Percentiles rank a stretch among this genome's conserved stretches.
Conservation (phyloP, 2,797 vertebrate genomes). For the Tamandua tetradactyla region DNA sequence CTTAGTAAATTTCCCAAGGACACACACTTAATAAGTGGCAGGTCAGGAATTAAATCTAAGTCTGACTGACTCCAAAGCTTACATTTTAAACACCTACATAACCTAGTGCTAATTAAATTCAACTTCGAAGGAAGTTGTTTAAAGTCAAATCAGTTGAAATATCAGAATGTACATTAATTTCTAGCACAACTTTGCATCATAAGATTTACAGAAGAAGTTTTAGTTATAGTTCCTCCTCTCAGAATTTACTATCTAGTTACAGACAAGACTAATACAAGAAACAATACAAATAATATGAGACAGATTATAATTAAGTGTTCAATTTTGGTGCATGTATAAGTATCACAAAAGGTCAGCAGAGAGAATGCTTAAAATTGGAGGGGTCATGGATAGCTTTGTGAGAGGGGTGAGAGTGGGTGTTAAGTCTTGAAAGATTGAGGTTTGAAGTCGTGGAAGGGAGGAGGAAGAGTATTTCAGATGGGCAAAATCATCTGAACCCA, state of each 20-base stretch:
- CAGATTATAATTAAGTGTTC: constrained; percentile 32
- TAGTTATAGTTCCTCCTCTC: background rate
- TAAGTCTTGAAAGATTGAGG: constrained; percentile 6
- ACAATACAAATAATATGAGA: constrained; percentile 23
- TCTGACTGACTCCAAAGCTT: constrained; percentile 33
- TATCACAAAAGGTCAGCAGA: background rate
- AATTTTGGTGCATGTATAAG: background rate
- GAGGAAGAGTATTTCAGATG: constrained; percentile 8
- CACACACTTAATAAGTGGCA: background rate
- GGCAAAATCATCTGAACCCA: background rate
- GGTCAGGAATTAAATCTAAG: background rate
- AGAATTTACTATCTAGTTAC: constrained; percentile 25
- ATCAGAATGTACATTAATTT: background rate
- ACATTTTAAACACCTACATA: constrained; percentile 12
- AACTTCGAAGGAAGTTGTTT: constrained; percentile 31
- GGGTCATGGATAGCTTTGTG: background rate
- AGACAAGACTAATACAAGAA: constrained; percentile 22
- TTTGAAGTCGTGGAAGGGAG: background rate
- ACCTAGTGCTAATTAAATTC: constrained; percentile 32
- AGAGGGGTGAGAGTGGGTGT: background rate
- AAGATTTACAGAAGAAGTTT: constrained; percentile 8
- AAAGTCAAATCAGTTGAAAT: constrained; percentile 48
- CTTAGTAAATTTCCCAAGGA: background rate
- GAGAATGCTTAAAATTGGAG: constrained; percentile 26
- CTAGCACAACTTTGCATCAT: background rate